Evolutionary conservation across 2,888 invertebrate species (phyloP).

Genomic region (Lottia gigantea): DNA sequence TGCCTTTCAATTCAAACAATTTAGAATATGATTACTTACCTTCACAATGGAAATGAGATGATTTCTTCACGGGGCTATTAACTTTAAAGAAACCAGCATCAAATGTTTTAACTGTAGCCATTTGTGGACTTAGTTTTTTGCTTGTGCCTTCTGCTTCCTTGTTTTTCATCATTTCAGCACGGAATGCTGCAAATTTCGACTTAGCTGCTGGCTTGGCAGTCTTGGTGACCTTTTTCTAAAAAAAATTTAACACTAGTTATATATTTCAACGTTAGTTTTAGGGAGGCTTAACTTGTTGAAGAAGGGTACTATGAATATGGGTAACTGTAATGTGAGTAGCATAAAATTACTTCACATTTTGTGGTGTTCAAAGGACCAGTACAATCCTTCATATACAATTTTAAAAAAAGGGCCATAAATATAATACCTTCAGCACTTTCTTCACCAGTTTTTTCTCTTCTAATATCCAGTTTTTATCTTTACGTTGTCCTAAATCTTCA

Average conservation of each 20-base stretch:
- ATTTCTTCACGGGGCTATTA: conserved; percentile 52
- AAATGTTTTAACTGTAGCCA: conserved; percentile 47
- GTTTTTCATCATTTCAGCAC: conserved; percentile 52
- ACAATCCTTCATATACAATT: no score
- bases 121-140: not conserved
- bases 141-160: conserved; percentile 26
- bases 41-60: conserved; percentile 44
- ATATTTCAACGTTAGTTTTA: no score
- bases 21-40: conserved; percentile 31
- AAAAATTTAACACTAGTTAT: not conserved
- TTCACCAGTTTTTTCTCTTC: conserved; percentile 32
- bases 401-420: no score
- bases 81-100: conserved; percentile 62
- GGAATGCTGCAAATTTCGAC: conserved; percentile 63
- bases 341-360: no score
- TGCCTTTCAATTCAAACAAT: no score
- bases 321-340: no score
- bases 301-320: no score
- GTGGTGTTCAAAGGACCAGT: no score
- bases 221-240: conserved; percentile 41
- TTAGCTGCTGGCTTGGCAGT: conserved; percentile 35
- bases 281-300: no score
- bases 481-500: conserved; percentile 47
- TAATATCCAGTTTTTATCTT: conserved; percentile 57
- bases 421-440: conserved; percentile 34